Conservation (phyloP, 2,888 invertebrate genomes). For the Ectemnius lituratus region DNA sequence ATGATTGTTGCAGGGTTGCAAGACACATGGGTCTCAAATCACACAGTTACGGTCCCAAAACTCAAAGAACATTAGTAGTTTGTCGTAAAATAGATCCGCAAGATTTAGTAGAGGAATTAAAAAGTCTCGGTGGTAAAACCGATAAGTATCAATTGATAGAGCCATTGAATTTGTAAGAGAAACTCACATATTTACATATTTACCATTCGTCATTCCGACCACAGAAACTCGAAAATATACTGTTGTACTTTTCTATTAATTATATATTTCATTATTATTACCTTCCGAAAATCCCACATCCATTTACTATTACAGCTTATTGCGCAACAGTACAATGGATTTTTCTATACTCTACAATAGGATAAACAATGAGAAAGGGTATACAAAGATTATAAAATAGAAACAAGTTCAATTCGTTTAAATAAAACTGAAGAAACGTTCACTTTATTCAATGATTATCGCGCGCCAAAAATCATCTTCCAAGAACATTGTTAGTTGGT, state of each 20-base stretch:
- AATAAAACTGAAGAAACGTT: slow-evolving; percentile 56
- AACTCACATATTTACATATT: neutral
- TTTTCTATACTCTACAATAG: too few species aligned
- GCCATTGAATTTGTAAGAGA: slow-evolving; percentile 57
- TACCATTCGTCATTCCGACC: neutral
- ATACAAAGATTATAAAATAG: too few species aligned
- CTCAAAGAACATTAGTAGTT: slow-evolving; percentile 78
- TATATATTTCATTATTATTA: too few species aligned
- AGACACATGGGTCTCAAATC: slow-evolving; percentile 78
- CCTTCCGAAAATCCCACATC: too few species aligned
- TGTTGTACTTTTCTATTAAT: too few species aligned
- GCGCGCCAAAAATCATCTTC: slow-evolving; percentile 49
- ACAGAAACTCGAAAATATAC: too few species aligned
- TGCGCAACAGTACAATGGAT: neutral
- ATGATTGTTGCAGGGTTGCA: slow-evolving; percentile 71
- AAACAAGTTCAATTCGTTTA: slow-evolving; percentile 4
- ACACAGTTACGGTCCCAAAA: slow-evolving; percentile 78
- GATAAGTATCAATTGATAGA: slow-evolving; percentile 79
- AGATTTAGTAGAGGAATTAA: slow-evolving; percentile 78
- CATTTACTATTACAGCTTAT: neutral
- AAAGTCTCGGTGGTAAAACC: slow-evolving; percentile 78
- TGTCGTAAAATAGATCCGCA: slow-evolving; percentile 77
- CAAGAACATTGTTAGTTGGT: slow-evolving; percentile 44
- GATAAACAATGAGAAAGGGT: too few species aligned
- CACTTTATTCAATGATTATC: slow-evolving; percentile 53